phyloP scores from a whole-genome alignment of 1,140 invertebrate genomes.

The Monomorium pharaonis region DNA sequence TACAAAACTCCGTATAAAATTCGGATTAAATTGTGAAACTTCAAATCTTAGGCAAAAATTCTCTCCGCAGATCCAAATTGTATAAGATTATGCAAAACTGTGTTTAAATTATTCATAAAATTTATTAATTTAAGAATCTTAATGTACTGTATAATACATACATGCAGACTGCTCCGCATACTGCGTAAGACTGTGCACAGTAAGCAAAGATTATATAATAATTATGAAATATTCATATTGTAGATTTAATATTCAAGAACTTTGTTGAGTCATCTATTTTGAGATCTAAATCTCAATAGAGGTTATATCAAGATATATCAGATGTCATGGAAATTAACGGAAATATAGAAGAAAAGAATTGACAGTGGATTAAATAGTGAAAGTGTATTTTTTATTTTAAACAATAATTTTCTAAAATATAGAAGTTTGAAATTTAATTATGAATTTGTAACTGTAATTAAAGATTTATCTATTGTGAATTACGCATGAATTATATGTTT shows the following conservation, averaged over 20 bases:
- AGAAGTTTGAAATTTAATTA: background rate
- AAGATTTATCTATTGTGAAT: too few relatives aligned
- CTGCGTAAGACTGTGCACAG: background rate
- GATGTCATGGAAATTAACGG: background rate
- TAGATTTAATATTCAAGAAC: background rate
- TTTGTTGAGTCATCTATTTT: background rate
- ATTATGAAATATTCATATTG: too few relatives aligned
- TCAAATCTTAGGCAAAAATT: background rate
- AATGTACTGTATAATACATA: background rate
- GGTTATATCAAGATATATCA: background rate
- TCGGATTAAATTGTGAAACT: background rate
- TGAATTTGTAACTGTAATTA: background rate
- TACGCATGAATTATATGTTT: too few relatives aligned
- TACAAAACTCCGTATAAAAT: constrained; percentile 72
- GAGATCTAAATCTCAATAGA: too few relatives aligned
- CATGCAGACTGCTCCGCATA: background rate
- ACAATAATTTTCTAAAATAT: background rate
- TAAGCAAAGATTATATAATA: background rate
- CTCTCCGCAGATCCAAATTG: background rate
- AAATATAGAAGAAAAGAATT: background rate
- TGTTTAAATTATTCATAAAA: background rate
- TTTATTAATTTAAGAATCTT: background rate
- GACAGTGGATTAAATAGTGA: background rate
- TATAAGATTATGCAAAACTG: background rate
- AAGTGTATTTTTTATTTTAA: background rate